Evolutionary conservation across 2,113 vertebrate genomes (phyloP).

Genomic region (Procavia capensis): DNA sequence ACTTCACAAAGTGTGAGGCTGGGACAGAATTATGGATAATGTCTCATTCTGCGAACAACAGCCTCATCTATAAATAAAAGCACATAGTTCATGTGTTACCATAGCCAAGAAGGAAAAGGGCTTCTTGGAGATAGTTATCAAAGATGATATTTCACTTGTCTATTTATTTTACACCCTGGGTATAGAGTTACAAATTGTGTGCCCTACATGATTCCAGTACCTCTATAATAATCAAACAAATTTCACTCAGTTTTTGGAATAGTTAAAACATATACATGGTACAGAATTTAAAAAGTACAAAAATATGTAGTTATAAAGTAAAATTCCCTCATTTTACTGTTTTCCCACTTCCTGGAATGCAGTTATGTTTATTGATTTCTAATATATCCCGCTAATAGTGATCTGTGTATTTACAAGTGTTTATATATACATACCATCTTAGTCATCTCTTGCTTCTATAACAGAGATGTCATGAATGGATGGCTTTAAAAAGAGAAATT

Average conservation of each 20-base stretch:
- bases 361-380: not conserved
- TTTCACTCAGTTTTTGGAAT: not conserved
- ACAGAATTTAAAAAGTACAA: not conserved
- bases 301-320: not conserved
- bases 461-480: too few species aligned
- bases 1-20: not conserved
- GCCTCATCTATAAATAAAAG: not conserved
- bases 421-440: too few species aligned
- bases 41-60: not conserved
- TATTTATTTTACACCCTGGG: not conserved
- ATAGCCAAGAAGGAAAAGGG: not conserved
- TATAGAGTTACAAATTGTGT: not conserved
- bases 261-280: not conserved
- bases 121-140: not conserved
- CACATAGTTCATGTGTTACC: not conserved
- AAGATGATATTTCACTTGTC: not conserved
- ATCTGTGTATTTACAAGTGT: not conserved
- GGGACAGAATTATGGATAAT: not conserved
- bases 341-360: not conserved
- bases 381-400: not conserved
- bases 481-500: too few species aligned
- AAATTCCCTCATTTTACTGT: not conserved
- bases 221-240: not conserved
- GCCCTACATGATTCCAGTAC: not conserved
- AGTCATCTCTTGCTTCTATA: too few species aligned